Base-by-base conservation (phyloP, 2,113 vertebrate genomes). In the Brachirus orientalis region DNA sequence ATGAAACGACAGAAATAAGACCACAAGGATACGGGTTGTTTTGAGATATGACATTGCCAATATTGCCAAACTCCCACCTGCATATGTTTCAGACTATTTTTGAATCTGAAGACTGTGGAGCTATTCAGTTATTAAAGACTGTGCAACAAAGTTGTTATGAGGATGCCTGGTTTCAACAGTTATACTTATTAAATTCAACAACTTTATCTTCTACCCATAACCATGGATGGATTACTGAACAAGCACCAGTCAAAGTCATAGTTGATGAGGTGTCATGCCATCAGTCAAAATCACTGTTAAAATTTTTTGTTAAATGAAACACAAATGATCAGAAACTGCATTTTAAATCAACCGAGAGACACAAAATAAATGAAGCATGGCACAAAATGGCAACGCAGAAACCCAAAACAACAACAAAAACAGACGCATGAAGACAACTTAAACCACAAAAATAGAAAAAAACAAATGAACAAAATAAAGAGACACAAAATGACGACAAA, bases 71-170 rank as follows among this genome's bases (percentile, higher is more conserved):
- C 3, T 52, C 19, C 62, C 61, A 35, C 41, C 22, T 62, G 22
- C 63, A 17, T 60, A 62, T 50, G 12, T 28, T 28, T 28, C 55
- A 41, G 47, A 48, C 28, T 54, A 4, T 63, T 60, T 67, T n/a
- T 57, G 37, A 46, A 45, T 10, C 53, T 14, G 33, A 35, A 48
- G 16, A 37, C 40, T 36, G 53, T 28, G 8, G 40, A 60, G 35
- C 10, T 82, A 3, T 73, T 79, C 4, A 38, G 62, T 67, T 62
- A 76, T 65, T 47, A 55, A 73, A 51, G 38, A 19, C 46, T 28
- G 17, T 10, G 43, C 28, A 28, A 47, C 16, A 10, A 9, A 43
- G 36, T 6, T 11, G 8, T 38, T 38, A 11, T 2, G 4, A 2
- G 8, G 37, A 8, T 8, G 37, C 8, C 37, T 38, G 28, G 37